Evolutionary conservation across 2,113 vertebrate genomes (phyloP).

Genomic region (Andinoacara biseriatus): DNA sequence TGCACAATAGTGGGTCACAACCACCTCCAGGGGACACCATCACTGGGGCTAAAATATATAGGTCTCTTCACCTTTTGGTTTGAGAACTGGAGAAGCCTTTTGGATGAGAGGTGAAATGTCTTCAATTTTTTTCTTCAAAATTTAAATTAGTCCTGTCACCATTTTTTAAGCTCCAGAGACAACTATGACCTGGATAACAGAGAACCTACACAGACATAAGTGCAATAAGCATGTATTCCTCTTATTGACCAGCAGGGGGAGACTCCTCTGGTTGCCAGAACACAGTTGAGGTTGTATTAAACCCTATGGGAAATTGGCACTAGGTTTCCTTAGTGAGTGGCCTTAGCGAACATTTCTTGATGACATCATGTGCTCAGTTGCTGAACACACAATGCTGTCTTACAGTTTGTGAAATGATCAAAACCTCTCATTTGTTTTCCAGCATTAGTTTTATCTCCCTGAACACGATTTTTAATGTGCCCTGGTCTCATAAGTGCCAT

Average conservation of each 20-base stretch:
- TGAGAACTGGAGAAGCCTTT: too few relatives aligned
- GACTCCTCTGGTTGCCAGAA: not conserved
- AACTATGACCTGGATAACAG: too few relatives aligned
- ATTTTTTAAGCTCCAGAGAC: too few relatives aligned
- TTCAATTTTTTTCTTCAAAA: too few relatives aligned
- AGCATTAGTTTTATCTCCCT: not conserved
- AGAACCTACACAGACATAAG: not conserved
- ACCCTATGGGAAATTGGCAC: not conserved
- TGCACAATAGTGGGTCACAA: too few relatives aligned
- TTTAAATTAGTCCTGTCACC: too few relatives aligned
- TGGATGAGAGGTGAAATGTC: too few relatives aligned
- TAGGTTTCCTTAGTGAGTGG: rapidly evolving
- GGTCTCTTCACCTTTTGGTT: too few relatives aligned
- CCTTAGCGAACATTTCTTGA: not conserved
- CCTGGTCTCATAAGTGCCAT: not conserved
- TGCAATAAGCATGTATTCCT: not conserved
- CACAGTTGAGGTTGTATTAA: not conserved
- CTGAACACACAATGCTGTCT: not conserved
- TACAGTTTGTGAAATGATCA: rapidly evolving
- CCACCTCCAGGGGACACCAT: too few relatives aligned
- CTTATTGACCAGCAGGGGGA: not conserved
- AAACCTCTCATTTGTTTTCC: not conserved
- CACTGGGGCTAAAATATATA: too few relatives aligned
- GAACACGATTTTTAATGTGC: not conserved
- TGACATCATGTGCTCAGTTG: not conserved